phyloP scores from a whole-genome alignment of 2,113 vertebrate genomes.

The Colinus virginianus region DNA sequence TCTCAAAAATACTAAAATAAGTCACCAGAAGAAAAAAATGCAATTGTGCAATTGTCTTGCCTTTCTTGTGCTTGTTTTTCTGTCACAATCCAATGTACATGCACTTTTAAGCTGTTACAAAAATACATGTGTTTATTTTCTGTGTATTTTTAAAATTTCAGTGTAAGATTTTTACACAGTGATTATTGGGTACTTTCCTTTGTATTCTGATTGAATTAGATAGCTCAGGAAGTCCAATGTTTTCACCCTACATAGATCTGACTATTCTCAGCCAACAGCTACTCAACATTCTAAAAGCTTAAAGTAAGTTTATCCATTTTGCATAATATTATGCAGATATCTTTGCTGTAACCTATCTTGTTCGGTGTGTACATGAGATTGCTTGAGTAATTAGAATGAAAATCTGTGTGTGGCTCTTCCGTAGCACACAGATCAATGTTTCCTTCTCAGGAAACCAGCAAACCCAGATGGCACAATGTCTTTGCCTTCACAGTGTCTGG shows the following conservation, averaged over 20 bases:
- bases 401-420: conserved; percentile 16
- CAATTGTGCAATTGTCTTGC: not conserved
- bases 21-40: not conserved
- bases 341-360: conserved; percentile 5
- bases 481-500: conserved; percentile 38
- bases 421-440: conserved; percentile 21
- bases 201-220: not conserved
- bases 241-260: not conserved
- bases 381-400: conserved; percentile 23
- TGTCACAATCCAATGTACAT: not conserved
- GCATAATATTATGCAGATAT: conserved; percentile 3
- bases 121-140: not conserved
- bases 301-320: not conserved
- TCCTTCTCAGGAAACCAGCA: conserved; percentile 26
- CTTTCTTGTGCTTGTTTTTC: not conserved
- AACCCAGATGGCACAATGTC: conserved; percentile 42
- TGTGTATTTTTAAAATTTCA: not conserved
- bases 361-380: not conserved
- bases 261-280: not conserved
- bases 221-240: not conserved
- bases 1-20: not conserved
- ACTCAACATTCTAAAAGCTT: not conserved
- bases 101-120: not conserved
- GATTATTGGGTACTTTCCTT: not conserved
- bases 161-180: not conserved